A percentile compares a stretch with the other conserved stretches of the same genome.
These are phyloP conservation scores for Scelioninae gen. 1 DNA, from an alignment of 2,888 invertebrate species.

Conservation along the genomic window DNA sequence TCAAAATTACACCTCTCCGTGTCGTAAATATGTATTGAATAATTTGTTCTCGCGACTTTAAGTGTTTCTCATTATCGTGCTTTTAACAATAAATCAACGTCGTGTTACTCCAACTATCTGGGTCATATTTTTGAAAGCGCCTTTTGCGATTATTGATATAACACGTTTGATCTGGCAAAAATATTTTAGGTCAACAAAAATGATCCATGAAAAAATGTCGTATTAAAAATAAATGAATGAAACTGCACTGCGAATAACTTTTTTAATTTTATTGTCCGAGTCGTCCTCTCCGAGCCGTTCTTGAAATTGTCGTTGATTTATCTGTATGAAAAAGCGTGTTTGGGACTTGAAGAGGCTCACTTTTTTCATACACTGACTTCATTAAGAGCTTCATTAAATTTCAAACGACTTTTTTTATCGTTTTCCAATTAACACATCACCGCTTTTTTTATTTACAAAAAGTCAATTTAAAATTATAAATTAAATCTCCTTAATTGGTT, in stretches of 20 bases:
- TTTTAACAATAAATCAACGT: slow-evolving; percentile 47
- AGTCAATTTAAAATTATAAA: background rate
- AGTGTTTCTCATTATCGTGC: slow-evolving; percentile 37
- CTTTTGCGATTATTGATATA: background rate
- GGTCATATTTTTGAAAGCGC: slow-evolving; percentile 26
- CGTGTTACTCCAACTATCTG: slow-evolving; percentile 31
- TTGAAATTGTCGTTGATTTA: slow-evolving; percentile 38
- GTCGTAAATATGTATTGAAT: slow-evolving; percentile 37
- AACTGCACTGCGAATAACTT: background rate
- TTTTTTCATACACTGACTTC: slow-evolving; percentile 23
- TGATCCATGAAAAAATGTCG: background rate
- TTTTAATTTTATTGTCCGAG: background rate
- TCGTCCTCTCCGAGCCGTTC: background rate
- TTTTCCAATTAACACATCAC: slow-evolving; percentile 29
- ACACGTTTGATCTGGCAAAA: slow-evolving; percentile 18
- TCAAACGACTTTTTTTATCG: slow-evolving; percentile 25
- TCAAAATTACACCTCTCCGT: slow-evolving; percentile 48
- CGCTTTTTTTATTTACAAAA: background rate
- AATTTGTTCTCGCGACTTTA: slow-evolving; percentile 42
- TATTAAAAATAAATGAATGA: background rate
- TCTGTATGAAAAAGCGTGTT: slow-evolving; percentile 27
- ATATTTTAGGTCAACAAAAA: slow-evolving; percentile 19
- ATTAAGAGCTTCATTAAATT: slow-evolving; percentile 45
- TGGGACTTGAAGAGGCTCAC: slow-evolving; percentile 24
- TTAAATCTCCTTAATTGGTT: too few species aligned